Evolutionary conservation across 1,140 invertebrate genomes (phyloP).

Genomic region (Sarcophaga bullata): DNA sequence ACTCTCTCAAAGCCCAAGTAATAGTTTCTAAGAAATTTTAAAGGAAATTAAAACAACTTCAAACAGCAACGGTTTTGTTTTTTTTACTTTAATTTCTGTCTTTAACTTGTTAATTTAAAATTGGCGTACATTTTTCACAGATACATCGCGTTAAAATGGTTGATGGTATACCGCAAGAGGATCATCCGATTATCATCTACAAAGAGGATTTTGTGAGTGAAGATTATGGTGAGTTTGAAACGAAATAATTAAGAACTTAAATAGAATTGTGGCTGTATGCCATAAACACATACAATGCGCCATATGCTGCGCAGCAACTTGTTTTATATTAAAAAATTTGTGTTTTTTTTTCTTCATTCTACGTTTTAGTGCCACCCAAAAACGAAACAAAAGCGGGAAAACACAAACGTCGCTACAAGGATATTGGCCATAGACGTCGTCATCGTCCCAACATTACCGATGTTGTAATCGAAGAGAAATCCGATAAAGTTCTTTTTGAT

Average conservation of each 20-base stretch:
- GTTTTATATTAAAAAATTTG: too few relatives aligned
- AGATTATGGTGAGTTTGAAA: conserved; percentile 57
- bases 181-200: conserved; percentile 62
- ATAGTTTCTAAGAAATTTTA: too few relatives aligned
- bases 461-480: conserved; percentile 23
- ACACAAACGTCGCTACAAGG: conserved; percentile 40
- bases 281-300: too few relatives aligned
- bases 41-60: background rate
- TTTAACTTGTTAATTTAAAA: background rate
- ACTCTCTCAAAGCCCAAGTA: too few relatives aligned
- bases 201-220: conserved; percentile 62
- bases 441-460: conserved; percentile 8
- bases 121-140: too few relatives aligned
- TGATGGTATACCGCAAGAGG: conserved; percentile 53
- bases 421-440: conserved; percentile 8
- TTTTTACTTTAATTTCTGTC: background rate
- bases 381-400: conserved; percentile 46
- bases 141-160: conserved; percentile 55
- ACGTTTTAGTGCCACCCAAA: conserved; percentile 51
- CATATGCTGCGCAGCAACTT: too few relatives aligned
- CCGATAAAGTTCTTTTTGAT: conserved; percentile 56
- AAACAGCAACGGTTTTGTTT: background rate
- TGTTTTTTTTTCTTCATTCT: conserved; percentile 4
- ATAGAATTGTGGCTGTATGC: too few relatives aligned
- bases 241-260: background rate